phyloP scores from a whole-genome alignment of 2,888 invertebrate species.

The Epicampocera succincta region DNA sequence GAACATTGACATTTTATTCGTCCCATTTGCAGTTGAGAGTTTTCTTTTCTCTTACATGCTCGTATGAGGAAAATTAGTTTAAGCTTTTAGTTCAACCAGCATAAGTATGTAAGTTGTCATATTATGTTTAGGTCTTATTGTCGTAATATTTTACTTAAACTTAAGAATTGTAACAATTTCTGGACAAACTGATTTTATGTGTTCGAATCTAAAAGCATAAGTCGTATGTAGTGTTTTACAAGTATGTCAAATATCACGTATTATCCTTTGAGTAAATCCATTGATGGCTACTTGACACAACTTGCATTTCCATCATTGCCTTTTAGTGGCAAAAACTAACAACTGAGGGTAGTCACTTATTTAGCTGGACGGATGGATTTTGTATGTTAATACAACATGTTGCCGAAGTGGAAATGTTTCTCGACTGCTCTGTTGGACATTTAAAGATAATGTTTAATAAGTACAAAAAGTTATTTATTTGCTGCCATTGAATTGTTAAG shows the following conservation, averaged over 20 bases:
- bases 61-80: slow-evolving; percentile 29
- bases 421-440: slow-evolving; percentile 14
- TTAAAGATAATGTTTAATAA: background rate
- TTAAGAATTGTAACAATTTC: slow-evolving; percentile 21
- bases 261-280: slow-evolving; percentile 57
- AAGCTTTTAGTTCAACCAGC: slow-evolving; percentile 43
- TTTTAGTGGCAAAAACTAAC: slow-evolving; percentile 8
- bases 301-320: slow-evolving; percentile 33
- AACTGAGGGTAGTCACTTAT: background rate
- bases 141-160: slow-evolving; percentile 39
- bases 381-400: background rate
- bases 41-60: background rate
- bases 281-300: slow-evolving; percentile 54
- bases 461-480: background rate
- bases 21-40: background rate
- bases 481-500: background rate
- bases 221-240: slow-evolving; percentile 31
- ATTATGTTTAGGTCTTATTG: slow-evolving; percentile 35
- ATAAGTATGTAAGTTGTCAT: slow-evolving; percentile 40
- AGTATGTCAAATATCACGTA: slow-evolving; percentile 66
- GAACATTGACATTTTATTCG: slow-evolving; percentile 1
- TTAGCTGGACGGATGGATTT: background rate
- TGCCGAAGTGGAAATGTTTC: slow-evolving; percentile 50
- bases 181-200: slow-evolving; percentile 4
- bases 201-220: background rate